These are phyloP conservation scores for Andrena trimmerana DNA, from an alignment of 2,888 invertebrate genomes.

Conservation along the genomic window DNA sequence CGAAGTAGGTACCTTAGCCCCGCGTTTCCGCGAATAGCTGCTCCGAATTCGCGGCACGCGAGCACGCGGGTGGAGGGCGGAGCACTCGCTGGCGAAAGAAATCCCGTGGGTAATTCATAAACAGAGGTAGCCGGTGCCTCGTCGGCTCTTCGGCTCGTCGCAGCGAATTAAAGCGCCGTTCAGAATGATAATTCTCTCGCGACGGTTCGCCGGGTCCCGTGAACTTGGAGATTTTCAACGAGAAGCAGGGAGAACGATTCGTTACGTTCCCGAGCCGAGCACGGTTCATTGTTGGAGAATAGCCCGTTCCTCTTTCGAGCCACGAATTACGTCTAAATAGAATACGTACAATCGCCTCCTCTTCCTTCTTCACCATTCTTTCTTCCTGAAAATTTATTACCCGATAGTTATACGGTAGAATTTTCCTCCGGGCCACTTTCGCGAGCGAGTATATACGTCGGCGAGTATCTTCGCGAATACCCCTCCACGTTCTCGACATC, in stretches of 20 bases:
- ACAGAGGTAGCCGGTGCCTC: slow-evolving; percentile 15
- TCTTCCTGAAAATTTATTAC: slow-evolving; percentile 4
- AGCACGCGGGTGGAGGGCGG: neutral
- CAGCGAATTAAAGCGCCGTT: slow-evolving; percentile 47
- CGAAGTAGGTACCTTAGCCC: slow-evolving; percentile 10
- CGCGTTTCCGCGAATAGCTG: neutral
- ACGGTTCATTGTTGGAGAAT: slow-evolving; percentile 30
- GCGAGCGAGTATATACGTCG: neutral
- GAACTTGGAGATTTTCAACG: slow-evolving; percentile 10
- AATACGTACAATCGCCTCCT: neutral
- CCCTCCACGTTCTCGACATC: neutral
- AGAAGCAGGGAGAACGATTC: slow-evolving; percentile 8
- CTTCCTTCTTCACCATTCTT: neutral
- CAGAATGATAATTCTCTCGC: slow-evolving; percentile 40
- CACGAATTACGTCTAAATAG: slow-evolving; percentile 29
- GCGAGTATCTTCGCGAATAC: neutral
- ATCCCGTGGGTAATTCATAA: slow-evolving; percentile 34
- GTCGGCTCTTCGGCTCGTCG: neutral
- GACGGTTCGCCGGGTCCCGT: neutral
- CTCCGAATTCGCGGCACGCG: slow-evolving; percentile 46
- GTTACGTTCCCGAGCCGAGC: slow-evolving; percentile 2
- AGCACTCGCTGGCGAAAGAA: neutral
- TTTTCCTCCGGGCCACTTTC: neutral
- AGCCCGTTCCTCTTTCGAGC: slow-evolving; percentile 1
- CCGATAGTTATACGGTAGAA: slow-evolving; percentile 1